Evolutionary conservation across 2,888 invertebrate species (phyloP).

Genomic region (Lathronympha strigana): DNA sequence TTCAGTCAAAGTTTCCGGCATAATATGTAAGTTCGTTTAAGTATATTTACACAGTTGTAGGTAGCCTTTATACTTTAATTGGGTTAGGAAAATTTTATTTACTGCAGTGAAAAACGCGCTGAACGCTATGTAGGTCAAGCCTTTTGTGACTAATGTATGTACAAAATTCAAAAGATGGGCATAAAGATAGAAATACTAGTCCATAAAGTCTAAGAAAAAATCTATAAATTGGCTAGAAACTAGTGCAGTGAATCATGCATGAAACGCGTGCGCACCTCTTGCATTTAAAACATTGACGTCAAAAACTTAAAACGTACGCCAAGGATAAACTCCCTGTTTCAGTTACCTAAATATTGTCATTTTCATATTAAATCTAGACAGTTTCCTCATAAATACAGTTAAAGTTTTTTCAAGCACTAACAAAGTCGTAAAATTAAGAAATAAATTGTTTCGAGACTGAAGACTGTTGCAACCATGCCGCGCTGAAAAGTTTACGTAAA

Average conservation of each 20-base stretch:
- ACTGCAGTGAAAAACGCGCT: conserved; percentile 5
- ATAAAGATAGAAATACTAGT: conserved; percentile 23
- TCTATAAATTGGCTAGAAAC: conserved; percentile 47
- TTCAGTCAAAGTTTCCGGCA: conserved; percentile 3
- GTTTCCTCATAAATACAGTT: background rate
- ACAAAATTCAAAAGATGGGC: conserved; percentile 22
- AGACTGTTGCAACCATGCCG: conserved; percentile 36
- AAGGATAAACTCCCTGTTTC: conserved; percentile 46
- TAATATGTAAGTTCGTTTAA: conserved; percentile 15
- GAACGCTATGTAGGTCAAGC: conserved; percentile 13
- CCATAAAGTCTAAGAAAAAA: conserved; percentile 19
- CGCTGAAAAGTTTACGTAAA: conserved; percentile 58
- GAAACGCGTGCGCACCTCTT: conserved; percentile 52
- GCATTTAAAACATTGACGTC: conserved; percentile 68
- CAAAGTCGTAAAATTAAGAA: conserved; percentile 12
- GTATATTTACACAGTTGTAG: conserved; percentile 28
- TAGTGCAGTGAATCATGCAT: conserved; percentile 59
- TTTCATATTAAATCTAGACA: conserved; percentile 17
- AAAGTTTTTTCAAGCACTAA: conserved; percentile 18
- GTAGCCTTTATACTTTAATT: conserved; percentile 9
- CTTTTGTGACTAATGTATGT: conserved; percentile 14
- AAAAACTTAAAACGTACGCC: conserved; percentile 59
- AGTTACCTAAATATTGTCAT: conserved; percentile 35
- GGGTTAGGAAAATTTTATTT: conserved; percentile 2
- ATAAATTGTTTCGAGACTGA: background rate